Conservation (phyloP, 2,113 vertebrate species). For the Montifringilla adamsi region DNA sequence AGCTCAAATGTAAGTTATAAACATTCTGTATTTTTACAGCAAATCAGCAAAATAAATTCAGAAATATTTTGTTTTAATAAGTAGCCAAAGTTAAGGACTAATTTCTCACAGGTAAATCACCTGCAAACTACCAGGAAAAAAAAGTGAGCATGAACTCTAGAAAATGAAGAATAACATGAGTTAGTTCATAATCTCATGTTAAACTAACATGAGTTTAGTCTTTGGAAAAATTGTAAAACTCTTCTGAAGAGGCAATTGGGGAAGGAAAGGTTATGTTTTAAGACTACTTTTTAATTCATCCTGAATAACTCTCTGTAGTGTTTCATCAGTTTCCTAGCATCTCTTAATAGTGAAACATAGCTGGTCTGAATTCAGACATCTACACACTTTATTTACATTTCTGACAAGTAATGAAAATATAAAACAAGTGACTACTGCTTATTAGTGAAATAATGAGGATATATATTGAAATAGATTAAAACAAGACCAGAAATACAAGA, state of each 20-base stretch:
- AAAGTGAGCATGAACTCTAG: not conserved
- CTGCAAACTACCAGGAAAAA: not conserved
- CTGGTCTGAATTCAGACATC: not conserved
- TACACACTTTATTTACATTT: not conserved
- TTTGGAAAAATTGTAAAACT: not conserved
- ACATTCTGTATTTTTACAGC: not conserved
- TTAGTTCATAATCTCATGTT: not conserved
- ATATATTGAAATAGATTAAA: not conserved
- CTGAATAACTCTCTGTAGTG: not conserved
- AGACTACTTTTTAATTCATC: not conserved
- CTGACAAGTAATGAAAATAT: not conserved
- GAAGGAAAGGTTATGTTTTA: not conserved
- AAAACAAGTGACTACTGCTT: not conserved
- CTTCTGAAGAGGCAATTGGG: not conserved
- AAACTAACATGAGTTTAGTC: not conserved
- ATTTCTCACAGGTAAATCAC: not conserved
- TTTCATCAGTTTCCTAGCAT: not conserved
- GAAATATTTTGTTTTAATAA: not conserved
- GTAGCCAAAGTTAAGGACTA: not conserved
- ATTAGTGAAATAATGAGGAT: not conserved
- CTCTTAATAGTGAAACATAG: not conserved
- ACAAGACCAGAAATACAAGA: not conserved
- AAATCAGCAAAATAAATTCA: not conserved
- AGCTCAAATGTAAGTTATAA: not conserved
- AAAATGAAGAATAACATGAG: not conserved